Conservation (phyloP, 2,888 invertebrate genomes). For the Andrena dorsata region DNA sequence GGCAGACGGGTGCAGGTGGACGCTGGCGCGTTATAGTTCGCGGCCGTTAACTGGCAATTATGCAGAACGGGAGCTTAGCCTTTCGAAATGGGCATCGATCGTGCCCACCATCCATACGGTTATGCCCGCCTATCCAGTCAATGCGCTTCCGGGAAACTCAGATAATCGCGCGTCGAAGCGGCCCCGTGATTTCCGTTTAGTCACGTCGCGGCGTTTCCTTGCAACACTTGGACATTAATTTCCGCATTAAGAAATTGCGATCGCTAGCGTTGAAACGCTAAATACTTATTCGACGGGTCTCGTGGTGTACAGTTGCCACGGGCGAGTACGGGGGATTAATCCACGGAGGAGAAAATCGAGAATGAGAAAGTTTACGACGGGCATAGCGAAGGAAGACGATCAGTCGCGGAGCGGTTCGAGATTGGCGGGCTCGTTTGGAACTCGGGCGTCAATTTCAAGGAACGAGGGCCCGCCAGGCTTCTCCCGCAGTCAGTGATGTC, state of each 20-base stretch:
- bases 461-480: constrained; percentile 74
- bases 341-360: not conserved
- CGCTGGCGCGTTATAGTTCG: constrained; percentile 53
- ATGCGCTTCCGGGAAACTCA: constrained; percentile 49
- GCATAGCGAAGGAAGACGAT: not conserved
- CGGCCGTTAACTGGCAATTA: constrained; percentile 72
- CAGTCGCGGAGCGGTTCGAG: constrained; percentile 15
- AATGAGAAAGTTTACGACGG: not conserved
- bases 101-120: constrained; percentile 63
- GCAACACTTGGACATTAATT: not conserved
- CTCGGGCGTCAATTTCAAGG: constrained; percentile 68
- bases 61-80: constrained; percentile 76
- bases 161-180: constrained; percentile 54
- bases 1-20: not conserved
- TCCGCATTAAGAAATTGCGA: too few relatives aligned
- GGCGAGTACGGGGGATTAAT: not conserved
- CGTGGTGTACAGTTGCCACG: too few relatives aligned
- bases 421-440: constrained; percentile 49
- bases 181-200: constrained; percentile 5
- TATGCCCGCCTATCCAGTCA: constrained; percentile 50
- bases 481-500: constrained; percentile 69
- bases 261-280: too few relatives aligned
- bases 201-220: constrained; percentile 7
- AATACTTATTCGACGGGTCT: too few relatives aligned
- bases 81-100: constrained; percentile 71